phyloP scores from a whole-genome alignment of 2,888 invertebrate species.

The Temnothorax unifasciatus region DNA sequence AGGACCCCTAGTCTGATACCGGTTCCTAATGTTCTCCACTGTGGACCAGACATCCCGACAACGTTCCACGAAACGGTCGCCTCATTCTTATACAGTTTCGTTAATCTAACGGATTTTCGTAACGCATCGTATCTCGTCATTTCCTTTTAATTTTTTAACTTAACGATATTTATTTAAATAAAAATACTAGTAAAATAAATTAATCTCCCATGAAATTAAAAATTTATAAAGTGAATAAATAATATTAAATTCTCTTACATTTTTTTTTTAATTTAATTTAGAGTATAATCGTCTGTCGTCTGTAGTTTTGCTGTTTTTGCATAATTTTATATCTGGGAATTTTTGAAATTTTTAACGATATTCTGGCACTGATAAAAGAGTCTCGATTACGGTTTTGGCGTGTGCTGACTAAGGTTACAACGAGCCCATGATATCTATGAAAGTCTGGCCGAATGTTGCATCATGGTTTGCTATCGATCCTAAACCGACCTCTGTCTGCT shows the following conservation, averaged over 20 bases:
- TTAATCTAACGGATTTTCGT: slow-evolving; percentile 11
- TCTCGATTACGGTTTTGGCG: not conserved
- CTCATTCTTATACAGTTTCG: not conserved
- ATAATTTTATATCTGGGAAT: not conserved
- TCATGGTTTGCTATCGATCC: slow-evolving; percentile 75
- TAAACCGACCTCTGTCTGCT: slow-evolving; percentile 44
- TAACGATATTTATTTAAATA: slow-evolving; percentile 2
- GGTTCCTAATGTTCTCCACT: slow-evolving; percentile 26
- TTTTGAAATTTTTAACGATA: not conserved
- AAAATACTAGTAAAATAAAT: not conserved
- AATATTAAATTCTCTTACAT: not conserved
- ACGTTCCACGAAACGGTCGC: slow-evolving; percentile 18
- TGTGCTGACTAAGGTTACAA: slow-evolving; percentile 17
- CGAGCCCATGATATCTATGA: slow-evolving; percentile 40
- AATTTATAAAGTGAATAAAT: not conserved
- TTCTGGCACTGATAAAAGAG: not conserved
- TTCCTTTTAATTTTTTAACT: not conserved
- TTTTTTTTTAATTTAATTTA: not conserved
- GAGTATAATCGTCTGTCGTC: not conserved
- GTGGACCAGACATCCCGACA: slow-evolving; percentile 5
- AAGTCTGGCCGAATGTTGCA: slow-evolving; percentile 70
- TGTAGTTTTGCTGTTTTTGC: not conserved
- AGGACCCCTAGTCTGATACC: slow-evolving; percentile 26
- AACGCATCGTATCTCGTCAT: not conserved
- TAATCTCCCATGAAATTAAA: not conserved